phyloP scores from a whole-genome alignment of 2,797 vertebrate species.

The Labroides dimidiatus region DNA sequence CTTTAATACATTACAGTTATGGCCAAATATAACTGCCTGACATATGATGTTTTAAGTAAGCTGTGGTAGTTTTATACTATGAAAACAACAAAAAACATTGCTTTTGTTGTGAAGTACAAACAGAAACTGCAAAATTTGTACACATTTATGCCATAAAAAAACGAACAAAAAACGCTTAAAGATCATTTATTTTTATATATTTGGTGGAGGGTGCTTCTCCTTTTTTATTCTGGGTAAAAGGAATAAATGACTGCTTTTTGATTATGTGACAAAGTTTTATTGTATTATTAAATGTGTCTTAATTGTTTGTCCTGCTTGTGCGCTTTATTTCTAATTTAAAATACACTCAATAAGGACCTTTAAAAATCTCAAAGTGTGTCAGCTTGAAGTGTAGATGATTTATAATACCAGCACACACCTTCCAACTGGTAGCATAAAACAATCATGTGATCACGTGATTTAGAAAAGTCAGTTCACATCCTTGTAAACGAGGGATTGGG shows the following conservation, averaged over 20 bases:
- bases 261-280: slow-evolving; percentile 18
- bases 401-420: neutral
- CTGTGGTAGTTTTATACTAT: slow-evolving; percentile 35
- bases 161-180: slow-evolving; percentile 29
- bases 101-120: slow-evolving; percentile 14
- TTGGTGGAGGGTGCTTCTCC: slow-evolving; percentile 53
- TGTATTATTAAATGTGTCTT: slow-evolving; percentile 58
- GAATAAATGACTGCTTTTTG: slow-evolving; percentile 35
- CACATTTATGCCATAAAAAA: slow-evolving; percentile 34
- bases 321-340: neutral
- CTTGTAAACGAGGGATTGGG: slow-evolving; percentile 29
- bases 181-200: slow-evolving; percentile 66
- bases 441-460: slow-evolving; percentile 53
- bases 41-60: slow-evolving; percentile 10
- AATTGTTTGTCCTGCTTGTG: slow-evolving; percentile 16
- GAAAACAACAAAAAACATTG: slow-evolving; percentile 8
- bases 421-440: slow-evolving; percentile 3
- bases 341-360: slow-evolving; percentile 1
- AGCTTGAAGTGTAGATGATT: neutral
- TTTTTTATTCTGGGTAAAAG: slow-evolving; percentile 27
- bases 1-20: slow-evolving; percentile 38
- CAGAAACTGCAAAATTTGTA: slow-evolving; percentile 21
- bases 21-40: slow-evolving; percentile 25
- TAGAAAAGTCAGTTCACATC: slow-evolving; percentile 23
- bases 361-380: neutral